Conservation (phyloP, 2,797 vertebrate species). For the Fistularia tabacaria region DNA sequence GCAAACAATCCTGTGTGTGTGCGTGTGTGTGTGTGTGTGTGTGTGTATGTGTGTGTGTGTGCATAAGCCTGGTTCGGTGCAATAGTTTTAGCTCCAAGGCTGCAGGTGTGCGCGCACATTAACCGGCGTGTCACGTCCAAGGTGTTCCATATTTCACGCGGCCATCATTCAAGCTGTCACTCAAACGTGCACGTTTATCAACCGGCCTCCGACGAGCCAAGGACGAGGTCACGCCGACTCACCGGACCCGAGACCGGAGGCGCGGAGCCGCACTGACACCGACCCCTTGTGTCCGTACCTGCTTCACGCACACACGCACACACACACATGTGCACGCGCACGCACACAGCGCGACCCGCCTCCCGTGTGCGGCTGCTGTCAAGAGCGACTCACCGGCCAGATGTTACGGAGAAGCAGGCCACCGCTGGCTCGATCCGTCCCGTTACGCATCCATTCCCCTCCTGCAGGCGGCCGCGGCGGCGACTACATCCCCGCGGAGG, state of each 20-base stretch:
- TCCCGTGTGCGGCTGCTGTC: slow-evolving; percentile 28
- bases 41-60: too few species aligned
- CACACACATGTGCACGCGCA: background rate
- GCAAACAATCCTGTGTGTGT: background rate
- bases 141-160: background rate
- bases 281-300: background rate
- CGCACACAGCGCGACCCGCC: slow-evolving; percentile 2
- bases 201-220: slow-evolving; percentile 38
- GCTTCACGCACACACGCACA: too few species aligned
- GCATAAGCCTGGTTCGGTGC: background rate
- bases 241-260: slow-evolving; percentile 24
- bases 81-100: slow-evolving; percentile 17
- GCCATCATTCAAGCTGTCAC: slow-evolving; percentile 18
- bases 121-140: slow-evolving; percentile 13
- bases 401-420: slow-evolving; percentile 68
- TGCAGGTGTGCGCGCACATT: slow-evolving; percentile 21
- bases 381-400: slow-evolving; percentile 66
- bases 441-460: slow-evolving; percentile 61
- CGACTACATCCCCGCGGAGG: slow-evolving; percentile 55
- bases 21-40: too few species aligned
- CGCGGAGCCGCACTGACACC: slow-evolving; percentile 16
- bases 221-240: slow-evolving; percentile 62
- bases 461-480: slow-evolving; percentile 38
- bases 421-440: slow-evolving; percentile 65
- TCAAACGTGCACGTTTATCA: slow-evolving; percentile 22